A percentile compares a stretch with the other conserved stretches of the same genome.
Conservation (phyloP, 2,888 invertebrate species). For the Sinodicranocentrus sp. region DNA sequence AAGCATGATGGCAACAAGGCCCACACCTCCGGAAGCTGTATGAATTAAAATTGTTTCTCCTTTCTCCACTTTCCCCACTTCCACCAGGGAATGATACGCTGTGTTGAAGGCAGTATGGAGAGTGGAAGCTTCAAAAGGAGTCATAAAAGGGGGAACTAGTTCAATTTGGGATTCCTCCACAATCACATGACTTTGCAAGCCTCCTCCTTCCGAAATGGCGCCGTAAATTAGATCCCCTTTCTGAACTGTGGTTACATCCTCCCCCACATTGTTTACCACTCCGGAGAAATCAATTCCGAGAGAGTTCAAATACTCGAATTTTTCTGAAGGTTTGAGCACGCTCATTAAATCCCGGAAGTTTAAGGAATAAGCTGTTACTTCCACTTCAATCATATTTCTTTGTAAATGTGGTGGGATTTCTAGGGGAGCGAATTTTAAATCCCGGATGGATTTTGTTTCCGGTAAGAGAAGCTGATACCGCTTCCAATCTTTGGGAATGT, state of each 20-base stretch:
- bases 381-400: conserved; percentile 23
- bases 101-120: conserved; percentile 15
- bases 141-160: background rate
- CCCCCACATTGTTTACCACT: conserved; percentile 13
- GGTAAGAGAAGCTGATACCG: conserved; percentile 36
- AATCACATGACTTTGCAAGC: conserved; percentile 38
- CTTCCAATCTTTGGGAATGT: background rate
- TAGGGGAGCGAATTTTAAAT: conserved; percentile 8
- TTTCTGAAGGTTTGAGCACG: conserved; percentile 42
- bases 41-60: conserved; percentile 53
- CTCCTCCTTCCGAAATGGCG: conserved; percentile 2
- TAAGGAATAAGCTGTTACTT: conserved; percentile 35
- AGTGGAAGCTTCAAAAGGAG: conserved; percentile 5
- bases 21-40: conserved; percentile 67
- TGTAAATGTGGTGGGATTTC: background rate
- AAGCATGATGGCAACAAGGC: conserved; percentile 59
- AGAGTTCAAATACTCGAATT: conserved; percentile 26
- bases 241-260: no score
- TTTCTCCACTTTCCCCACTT: background rate
- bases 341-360: conserved; percentile 42
- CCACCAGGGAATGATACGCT: background rate
- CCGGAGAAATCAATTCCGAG: conserved; percentile 45
- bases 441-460: conserved; percentile 1
- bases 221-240: conserved; percentile 40
- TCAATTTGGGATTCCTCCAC: background rate